Evolutionary conservation across 1,140 invertebrate species (phyloP), one percentile per base, ranked within the genome.

Genomic region (Eumaeus atala): DNA sequence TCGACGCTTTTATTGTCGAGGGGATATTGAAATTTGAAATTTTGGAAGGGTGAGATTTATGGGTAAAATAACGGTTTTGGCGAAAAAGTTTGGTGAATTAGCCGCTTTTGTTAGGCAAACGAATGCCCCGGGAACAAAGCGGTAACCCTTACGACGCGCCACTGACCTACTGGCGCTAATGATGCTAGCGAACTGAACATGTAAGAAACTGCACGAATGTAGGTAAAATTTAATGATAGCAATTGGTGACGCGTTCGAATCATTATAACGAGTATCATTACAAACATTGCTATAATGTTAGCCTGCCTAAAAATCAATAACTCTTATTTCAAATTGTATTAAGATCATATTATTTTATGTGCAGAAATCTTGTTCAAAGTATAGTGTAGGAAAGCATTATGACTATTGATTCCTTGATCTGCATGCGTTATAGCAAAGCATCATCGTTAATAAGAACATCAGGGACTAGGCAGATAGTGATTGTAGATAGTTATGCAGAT

Each of bases 1-100:
- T 57, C 66, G 71, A 67, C 53, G 67, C 69, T 66, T 51, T 61
- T 65, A 74, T 86, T 86, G 79, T 86, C 77, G 14, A 14, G 73
- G 68, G 75, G 72, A 74, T 82, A 82, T 85, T 83, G 74, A 85
- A 84, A 84, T 82, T 80, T 72, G 61, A 72, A 77, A 65, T 59
- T 69, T 72, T 59, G 77, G 79, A 86, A 86, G 83, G 83, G 83
- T 86, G 81, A 84, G 76, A 76, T 83, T 83, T 84, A 78, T 83
- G 79, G 74, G 68, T 58, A 75, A 84, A 86, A 84, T 86, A 86
- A 87, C 83, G 83, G 83, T 82, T 84, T 85, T 73, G 37, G 53
- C 56, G 28, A 77, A 82, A 86, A 86, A 84, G 80, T 42, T 58
- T 40, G 53, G 37, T 64, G 71, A 79, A 72, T 83, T 79, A 82